Evolutionary conservation across 2,888 invertebrate species (phyloP).

Genomic region (Hirtodrosophila confusa): DNA sequence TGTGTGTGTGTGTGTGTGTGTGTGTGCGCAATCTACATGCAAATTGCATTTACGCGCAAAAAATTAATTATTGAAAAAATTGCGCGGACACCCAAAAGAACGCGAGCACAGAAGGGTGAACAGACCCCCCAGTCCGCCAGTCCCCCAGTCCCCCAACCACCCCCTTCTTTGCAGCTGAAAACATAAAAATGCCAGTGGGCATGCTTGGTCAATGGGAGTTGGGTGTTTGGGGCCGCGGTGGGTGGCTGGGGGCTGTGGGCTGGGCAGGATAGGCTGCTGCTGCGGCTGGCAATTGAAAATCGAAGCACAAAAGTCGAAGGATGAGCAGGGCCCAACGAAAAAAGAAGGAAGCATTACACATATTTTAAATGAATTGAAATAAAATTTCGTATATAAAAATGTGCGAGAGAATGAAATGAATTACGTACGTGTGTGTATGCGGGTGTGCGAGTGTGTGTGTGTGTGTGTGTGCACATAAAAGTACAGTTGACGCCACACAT

Average conservation of each 20-base stretch:
- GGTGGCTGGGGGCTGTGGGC: slow-evolving; percentile 2
- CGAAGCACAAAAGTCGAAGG: slow-evolving; percentile 70
- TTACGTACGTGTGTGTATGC: slow-evolving; percentile 29
- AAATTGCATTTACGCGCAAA: slow-evolving; percentile 79
- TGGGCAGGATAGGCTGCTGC: slow-evolving; percentile 35
- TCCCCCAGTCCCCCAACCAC: slow-evolving; percentile 1
- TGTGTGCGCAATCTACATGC: slow-evolving; percentile 61
- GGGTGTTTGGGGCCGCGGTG: slow-evolving; percentile 1
- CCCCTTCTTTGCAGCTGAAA: slow-evolving; percentile 12
- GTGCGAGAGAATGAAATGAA: slow-evolving; percentile 52
- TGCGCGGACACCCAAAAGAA: slow-evolving; percentile 50
- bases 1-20: slow-evolving; percentile 13
- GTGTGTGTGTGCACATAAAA: slow-evolving; percentile 60
- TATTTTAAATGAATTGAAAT: slow-evolving; percentile 79
- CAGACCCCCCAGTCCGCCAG: slow-evolving; percentile 8
- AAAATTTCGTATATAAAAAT: slow-evolving; percentile 76
- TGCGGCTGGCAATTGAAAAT: slow-evolving; percentile 62
- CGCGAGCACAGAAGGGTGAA: slow-evolving; percentile 15
- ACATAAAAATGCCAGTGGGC: slow-evolving; percentile 33
- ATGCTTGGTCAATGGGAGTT: slow-evolving; percentile 32
- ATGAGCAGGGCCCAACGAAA: slow-evolving; percentile 44
- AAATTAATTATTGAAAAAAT: slow-evolving; percentile 80
- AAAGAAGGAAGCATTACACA: slow-evolving; percentile 61
- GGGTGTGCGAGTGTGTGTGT: slow-evolving; percentile 31
- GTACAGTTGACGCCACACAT: slow-evolving; percentile 80